Conservation (phyloP, 2,113 vertebrate species). For the Reinhardtius hippoglossoides region DNA sequence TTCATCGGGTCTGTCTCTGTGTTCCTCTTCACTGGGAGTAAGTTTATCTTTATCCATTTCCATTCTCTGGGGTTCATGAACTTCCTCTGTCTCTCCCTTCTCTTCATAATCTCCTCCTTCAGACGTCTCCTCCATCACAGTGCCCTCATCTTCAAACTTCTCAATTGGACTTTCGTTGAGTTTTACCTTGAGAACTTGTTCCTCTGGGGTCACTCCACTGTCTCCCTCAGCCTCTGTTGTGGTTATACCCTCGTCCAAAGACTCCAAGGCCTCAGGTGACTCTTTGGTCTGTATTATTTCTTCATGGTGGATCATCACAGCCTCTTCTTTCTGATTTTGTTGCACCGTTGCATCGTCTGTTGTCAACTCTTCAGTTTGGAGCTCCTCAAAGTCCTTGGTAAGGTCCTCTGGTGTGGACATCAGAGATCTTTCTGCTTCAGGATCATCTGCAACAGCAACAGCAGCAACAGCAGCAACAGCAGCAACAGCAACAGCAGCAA, state of each 20-base stretch:
- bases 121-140: constrained; percentile 90
- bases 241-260: constrained; percentile 93
- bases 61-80: constrained; percentile 85
- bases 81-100: constrained; percentile 92
- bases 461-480: no score
- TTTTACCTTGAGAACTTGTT: constrained; percentile 86
- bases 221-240: constrained; percentile 94
- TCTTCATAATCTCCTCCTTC: constrained; percentile 93
- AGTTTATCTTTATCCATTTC: constrained; percentile 73
- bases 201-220: constrained; percentile 89
- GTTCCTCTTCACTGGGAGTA: constrained; percentile 65
- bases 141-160: constrained; percentile 94
- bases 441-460: constrained; percentile 72
- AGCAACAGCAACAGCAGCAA: no score
- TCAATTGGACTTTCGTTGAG: constrained; percentile 85
- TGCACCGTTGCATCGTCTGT: constrained; percentile 82
- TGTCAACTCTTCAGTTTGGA: constrained; percentile 87
- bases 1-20: constrained; percentile 33
- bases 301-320: constrained; percentile 77
- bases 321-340: constrained; percentile 78
- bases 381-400: constrained; percentile 95
- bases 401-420: constrained; percentile 98
- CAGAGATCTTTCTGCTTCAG: constrained; percentile 87
- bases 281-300: constrained; percentile 85
- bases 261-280: constrained; percentile 86